Evolutionary conservation across 1,140 invertebrate species (phyloP).

Genomic region (Drosophila setifemur): DNA sequence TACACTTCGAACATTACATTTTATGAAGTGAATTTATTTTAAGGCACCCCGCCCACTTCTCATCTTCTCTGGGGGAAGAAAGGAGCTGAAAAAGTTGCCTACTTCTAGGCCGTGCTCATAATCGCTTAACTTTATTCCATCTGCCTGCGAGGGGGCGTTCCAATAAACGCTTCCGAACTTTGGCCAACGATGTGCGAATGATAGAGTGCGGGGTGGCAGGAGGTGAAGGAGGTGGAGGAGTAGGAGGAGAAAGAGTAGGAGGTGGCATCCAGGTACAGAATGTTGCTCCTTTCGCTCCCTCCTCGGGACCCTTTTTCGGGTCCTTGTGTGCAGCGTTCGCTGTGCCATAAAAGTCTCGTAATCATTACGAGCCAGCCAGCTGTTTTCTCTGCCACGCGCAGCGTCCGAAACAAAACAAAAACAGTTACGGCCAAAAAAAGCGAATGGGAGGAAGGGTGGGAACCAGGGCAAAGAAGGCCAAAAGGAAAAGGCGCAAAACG

Average conservation of each 20-base stretch:
- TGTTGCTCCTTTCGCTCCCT: conserved; percentile 5
- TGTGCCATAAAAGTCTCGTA: conserved; percentile 60
- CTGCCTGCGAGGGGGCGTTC: conserved; percentile 25
- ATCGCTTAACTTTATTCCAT: conserved; percentile 53
- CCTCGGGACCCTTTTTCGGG: conserved; percentile 29
- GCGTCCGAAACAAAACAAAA: conserved; percentile 49
- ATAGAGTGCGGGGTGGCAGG: conserved; percentile 48
- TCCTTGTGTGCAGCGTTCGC: conserved; percentile 28
- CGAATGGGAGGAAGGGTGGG: conserved; percentile 8
- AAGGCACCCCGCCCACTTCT: not conserved
- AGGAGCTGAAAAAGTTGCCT: conserved; percentile 41
- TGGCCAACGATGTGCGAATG: conserved; percentile 74
- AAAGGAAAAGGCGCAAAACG: conserved; percentile 28
- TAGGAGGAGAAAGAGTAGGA: not conserved
- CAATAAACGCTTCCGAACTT: conserved; percentile 71
- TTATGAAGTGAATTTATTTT: conserved; percentile 61
- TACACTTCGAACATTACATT: conserved; percentile 30
- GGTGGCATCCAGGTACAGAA: conserved; percentile 15
- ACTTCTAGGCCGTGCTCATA: conserved; percentile 61
- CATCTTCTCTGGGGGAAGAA: no score
- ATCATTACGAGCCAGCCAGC: conserved; percentile 76
- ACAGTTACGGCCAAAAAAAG: conserved; percentile 30
- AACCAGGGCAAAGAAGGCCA: conserved; percentile 23
- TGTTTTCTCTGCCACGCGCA: conserved; percentile 69
- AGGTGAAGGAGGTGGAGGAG: not conserved